Conservation (phyloP, 2,797 vertebrate species). For the Cirrhinus mrigala region DNA sequence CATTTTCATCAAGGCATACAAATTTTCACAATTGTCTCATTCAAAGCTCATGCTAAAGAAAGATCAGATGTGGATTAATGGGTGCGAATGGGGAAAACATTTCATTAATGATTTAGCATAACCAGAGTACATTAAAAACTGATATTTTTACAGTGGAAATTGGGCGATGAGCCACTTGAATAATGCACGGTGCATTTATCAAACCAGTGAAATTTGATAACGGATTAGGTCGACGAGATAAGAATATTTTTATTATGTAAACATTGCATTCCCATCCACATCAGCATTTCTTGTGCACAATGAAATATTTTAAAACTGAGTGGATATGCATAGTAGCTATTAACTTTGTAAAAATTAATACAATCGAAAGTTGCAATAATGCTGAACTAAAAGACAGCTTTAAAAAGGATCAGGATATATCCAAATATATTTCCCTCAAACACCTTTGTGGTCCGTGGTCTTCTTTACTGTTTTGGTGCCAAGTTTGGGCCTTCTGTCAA, state of each 20-base stretch:
- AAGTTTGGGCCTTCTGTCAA: background rate
- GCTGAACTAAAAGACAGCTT: background rate
- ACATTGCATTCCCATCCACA: background rate
- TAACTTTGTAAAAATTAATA: no score
- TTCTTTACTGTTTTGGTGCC: background rate
- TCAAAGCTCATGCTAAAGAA: slow-evolving; percentile 45
- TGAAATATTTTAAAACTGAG: background rate
- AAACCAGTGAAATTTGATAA: background rate
- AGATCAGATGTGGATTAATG: slow-evolving; percentile 33
- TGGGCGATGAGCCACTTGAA: background rate
- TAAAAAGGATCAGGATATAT: background rate
- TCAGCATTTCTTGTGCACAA: no score
- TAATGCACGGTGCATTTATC: background rate
- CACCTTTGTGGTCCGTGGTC: background rate
- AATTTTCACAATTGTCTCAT: slow-evolving; percentile 57
- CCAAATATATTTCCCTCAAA: background rate
- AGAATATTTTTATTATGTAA: background rate
- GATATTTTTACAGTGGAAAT: slow-evolving; percentile 3
- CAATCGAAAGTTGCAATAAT: background rate
- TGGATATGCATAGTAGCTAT: background rate
- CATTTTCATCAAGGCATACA: slow-evolving; percentile 59
- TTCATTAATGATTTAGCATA: slow-evolving; percentile 27
- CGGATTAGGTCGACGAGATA: background rate
- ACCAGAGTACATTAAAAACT: background rate
- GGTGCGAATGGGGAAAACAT: slow-evolving; percentile 40